These are phyloP conservation scores for Lepidurus couesii DNA, from an alignment of 1,140 invertebrate genomes.

Conservation along the genomic window DNA sequence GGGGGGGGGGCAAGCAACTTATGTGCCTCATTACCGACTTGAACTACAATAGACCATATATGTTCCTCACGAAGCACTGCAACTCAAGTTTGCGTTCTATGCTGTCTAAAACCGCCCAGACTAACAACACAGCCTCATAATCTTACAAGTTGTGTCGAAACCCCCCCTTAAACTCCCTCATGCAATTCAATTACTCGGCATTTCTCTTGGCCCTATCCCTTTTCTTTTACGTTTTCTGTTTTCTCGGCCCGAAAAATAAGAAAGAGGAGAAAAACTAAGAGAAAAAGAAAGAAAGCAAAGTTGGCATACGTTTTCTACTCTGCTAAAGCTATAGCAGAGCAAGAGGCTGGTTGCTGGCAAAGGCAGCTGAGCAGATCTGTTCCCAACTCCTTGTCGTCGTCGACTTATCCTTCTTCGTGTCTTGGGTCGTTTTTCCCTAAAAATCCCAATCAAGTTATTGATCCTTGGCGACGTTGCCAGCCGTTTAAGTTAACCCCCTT, in stretches of 20 bases:
- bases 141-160: background rate
- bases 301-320: background rate
- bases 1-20: background rate
- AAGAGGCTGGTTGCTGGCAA: background rate
- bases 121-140: background rate
- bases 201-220: background rate
- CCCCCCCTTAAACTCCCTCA: background rate
- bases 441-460: slow-evolving; percentile 22
- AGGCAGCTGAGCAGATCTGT: slow-evolving; percentile 14
- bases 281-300: background rate
- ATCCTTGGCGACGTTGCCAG: slow-evolving; percentile 9
- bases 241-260: background rate
- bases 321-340: background rate
- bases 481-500: slow-evolving; percentile 12
- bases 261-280: background rate
- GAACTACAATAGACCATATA: slow-evolving; percentile 5
- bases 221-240: background rate
- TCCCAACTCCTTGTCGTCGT: slow-evolving; percentile 4
- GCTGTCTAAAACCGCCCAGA: background rate
- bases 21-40: slow-evolving; percentile 14
- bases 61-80: background rate
- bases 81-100: slow-evolving; percentile 5
- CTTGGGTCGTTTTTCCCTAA: background rate
- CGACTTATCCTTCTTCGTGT: slow-evolving; percentile 13
- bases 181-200: background rate